phyloP scores from a whole-genome alignment of 2,888 invertebrate species.

The Lithodes maja region DNA sequence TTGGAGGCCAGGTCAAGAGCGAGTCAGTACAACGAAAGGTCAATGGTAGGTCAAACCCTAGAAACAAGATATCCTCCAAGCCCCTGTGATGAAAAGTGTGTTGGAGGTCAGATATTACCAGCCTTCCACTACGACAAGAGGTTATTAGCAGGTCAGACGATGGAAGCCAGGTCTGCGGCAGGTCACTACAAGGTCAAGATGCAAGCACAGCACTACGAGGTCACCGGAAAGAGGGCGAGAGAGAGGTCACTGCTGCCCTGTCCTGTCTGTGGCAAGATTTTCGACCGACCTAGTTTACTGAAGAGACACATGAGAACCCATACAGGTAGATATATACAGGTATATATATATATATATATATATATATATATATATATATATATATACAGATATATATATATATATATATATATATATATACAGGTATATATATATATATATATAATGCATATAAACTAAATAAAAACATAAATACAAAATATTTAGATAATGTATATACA shows the following conservation, averaged over 20 bases:
- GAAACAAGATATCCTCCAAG: too few relatives aligned
- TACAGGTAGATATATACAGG: slow-evolving; percentile 81
- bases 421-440: too few relatives aligned
- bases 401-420: too few relatives aligned
- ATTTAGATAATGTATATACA: too few relatives aligned
- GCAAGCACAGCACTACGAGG: background rate
- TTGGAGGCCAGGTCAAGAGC: background rate
- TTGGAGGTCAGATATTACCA: background rate
- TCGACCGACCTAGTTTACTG: slow-evolving; percentile 93
- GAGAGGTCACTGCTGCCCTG: slow-evolving; percentile 89
- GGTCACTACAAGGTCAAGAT: too few relatives aligned
- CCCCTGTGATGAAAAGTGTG: too few relatives aligned
- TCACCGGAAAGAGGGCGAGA: background rate
- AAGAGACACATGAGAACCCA: slow-evolving; percentile 97
- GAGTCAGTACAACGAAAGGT: background rate
- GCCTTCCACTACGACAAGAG: background rate
- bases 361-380: too few relatives aligned
- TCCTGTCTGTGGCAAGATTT: slow-evolving; percentile 96
- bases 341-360: too few relatives aligned
- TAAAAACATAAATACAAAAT: too few relatives aligned
- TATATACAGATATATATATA: too few relatives aligned
- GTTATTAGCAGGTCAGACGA: background rate
- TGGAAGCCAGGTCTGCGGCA: background rate
- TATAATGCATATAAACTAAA: too few relatives aligned
- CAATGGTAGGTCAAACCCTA: background rate